These are phyloP conservation scores for Hetaerina titia DNA, from an alignment of 2,888 invertebrate genomes.

Conservation along the genomic window DNA sequence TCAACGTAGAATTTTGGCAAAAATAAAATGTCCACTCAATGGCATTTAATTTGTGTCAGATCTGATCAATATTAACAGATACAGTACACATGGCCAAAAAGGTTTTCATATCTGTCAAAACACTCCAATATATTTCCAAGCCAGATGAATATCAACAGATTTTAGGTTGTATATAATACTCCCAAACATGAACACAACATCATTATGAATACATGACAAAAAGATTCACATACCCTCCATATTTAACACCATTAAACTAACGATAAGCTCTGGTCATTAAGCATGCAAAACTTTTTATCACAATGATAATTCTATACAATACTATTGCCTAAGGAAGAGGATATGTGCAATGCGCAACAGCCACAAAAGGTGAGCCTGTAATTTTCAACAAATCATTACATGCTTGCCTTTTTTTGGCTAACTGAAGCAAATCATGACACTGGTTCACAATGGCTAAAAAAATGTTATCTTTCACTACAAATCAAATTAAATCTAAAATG, in stretches of 20 bases:
- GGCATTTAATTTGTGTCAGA: not conserved
- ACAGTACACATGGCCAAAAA: not conserved
- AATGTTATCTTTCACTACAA: not conserved
- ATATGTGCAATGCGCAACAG: constrained; percentile 34
- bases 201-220: constrained; percentile 27
- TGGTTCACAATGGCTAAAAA: not conserved
- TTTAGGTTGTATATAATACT: constrained; percentile 26
- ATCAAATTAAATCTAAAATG: not conserved
- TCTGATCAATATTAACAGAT: not conserved
- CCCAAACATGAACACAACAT: constrained; percentile 64
- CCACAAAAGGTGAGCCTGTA: constrained; percentile 22
- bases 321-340: constrained; percentile 53
- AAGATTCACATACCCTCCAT: not conserved
- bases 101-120: not conserved
- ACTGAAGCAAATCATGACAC: not conserved
- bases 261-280: constrained; percentile 45
- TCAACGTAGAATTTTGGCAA: constrained; percentile 7
- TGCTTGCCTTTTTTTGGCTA: not conserved
- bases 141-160: constrained; percentile 33
- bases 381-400: not conserved
- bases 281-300: constrained; percentile 62
- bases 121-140: not conserved
- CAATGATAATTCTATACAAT: constrained; percentile 49
- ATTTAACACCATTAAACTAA: constrained; percentile 50
- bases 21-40: constrained; percentile 14